Evolutionary conservation across 2,113 vertebrate genomes (phyloP), one percentile per base, ranked within the genome.

Genomic region (Rostratula benghalensis): DNA sequence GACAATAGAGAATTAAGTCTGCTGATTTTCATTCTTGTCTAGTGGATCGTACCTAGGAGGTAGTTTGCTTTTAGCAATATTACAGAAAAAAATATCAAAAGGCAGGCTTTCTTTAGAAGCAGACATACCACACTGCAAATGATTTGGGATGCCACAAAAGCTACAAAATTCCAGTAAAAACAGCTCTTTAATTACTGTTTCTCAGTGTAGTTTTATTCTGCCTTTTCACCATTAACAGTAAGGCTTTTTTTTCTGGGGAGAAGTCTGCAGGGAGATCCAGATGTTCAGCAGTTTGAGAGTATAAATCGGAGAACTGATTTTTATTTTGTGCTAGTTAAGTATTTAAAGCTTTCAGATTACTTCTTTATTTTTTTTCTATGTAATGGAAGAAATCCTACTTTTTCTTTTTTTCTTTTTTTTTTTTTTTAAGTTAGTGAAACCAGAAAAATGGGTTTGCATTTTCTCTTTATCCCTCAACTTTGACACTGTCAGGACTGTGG

Each of bases 241-340:
- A 51, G 5, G 5, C 0, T 27, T 27, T 23, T 54, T 21, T 30
- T 6, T 5, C 19, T 30, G 10, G 3, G 9, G 7, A 60, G 50
- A 65, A 3, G 7, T n/a, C 31, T 71, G 19, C 22, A 53, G 24
- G 63, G n/a, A 50, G 20, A 83, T 37, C 15, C 80, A 43, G 6
- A 11, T 43, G 10, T 87, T 89, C 54, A 48, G 33, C 2, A 21
- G 28, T 56, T 59, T 41, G 13, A 87, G 31, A 79, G 17, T 39
- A 2, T 37, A 64, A 31, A 8, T 46, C 68, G 37, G 9, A 76
- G 51, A 67, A 60, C 2, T 24, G 28, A 19, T 56, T 71, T 83
- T 81, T 88, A 61, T 59, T 41, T 73, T n/a, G 33, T 51, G 6
- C 13, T 85, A 11, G 5, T 68, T 50, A 68, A 33, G 3, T 63